phyloP scores from a whole-genome alignment of 2,888 invertebrate genomes.

The Orthosia gracilis region DNA sequence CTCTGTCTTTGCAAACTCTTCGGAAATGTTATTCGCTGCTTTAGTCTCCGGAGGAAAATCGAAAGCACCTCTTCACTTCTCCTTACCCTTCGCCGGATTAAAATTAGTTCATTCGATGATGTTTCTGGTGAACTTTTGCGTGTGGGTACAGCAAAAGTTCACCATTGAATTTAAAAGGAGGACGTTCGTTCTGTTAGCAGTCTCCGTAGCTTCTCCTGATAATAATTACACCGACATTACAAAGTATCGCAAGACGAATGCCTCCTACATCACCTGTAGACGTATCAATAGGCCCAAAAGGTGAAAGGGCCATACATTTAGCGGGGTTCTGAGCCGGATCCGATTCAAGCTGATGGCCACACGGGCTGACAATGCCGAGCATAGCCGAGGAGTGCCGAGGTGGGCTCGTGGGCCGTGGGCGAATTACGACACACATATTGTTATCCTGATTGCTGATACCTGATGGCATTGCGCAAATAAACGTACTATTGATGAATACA shows the following conservation, averaged over 20 bases:
- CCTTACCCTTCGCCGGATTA: too few species aligned
- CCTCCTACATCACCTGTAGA: constrained; percentile 23
- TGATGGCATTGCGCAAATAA: constrained; percentile 65
- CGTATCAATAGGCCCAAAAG: constrained; percentile 45
- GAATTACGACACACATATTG: constrained; percentile 76
- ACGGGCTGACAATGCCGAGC: constrained; percentile 59
- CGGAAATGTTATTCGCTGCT: not conserved
- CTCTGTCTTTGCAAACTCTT: not conserved
- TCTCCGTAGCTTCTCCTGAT: not conserved
- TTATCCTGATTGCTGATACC: constrained; percentile 74
- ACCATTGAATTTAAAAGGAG: too few species aligned
- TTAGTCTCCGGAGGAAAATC: not conserved
- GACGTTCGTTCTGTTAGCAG: not conserved
- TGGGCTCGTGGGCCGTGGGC: constrained; percentile 71
- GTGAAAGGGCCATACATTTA: constrained; percentile 61
- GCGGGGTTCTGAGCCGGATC: constrained; percentile 45
- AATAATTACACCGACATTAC: constrained; percentile 10
- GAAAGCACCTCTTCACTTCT: not conserved
- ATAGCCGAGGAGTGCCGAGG: constrained; percentile 54
- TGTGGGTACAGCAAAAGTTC: too few species aligned
- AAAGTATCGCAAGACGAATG: constrained; percentile 31
- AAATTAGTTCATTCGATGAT: not conserved
- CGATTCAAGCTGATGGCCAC: constrained; percentile 61
- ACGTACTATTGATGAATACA: constrained; percentile 60
- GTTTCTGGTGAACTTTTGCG: too few species aligned